Percentiles rank a stretch among this genome's conserved stretches.
These are phyloP conservation scores for Sebastes wilsoni DNA, from an alignment of 2,797 vertebrate species.

Conservation along the genomic window DNA sequence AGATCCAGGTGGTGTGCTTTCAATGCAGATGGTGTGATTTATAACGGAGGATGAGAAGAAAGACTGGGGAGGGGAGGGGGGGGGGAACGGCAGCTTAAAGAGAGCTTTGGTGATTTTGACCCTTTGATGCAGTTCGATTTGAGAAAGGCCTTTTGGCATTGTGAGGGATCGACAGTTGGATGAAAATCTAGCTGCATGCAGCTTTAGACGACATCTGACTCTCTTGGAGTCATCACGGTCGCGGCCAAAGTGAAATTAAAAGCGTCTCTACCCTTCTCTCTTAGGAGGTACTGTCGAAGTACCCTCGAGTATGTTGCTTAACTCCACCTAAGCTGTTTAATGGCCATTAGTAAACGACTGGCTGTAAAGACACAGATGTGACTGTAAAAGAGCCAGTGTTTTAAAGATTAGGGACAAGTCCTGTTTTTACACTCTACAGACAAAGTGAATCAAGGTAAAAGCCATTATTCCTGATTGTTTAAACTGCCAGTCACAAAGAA, in stretches of 20 bases:
- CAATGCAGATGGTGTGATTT: slow-evolving; percentile 26
- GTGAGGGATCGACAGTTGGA: not conserved
- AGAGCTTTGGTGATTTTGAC: slow-evolving; percentile 14
- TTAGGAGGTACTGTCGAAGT: not conserved
- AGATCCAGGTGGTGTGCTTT: slow-evolving; percentile 17
- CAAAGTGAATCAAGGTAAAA: not conserved
- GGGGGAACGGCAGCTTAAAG: not conserved
- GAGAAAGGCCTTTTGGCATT: slow-evolving; percentile 1
- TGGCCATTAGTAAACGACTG: slow-evolving; percentile 4
- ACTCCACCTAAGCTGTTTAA: not conserved
- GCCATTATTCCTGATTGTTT: not conserved
- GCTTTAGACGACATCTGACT: slow-evolving; percentile 7
- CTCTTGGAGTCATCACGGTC: not conserved
- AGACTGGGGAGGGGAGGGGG: not conserved
- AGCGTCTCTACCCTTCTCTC: not conserved
- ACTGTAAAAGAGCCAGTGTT: not conserved
- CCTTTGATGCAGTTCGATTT: slow-evolving; percentile 6
- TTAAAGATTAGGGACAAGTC: not conserved
- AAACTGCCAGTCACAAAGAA: not conserved
- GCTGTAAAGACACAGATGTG: slow-evolving; percentile 22
- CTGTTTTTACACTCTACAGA: not conserved
- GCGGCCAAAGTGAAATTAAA: not conserved
- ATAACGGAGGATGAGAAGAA: not conserved
- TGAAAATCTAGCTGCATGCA: not conserved
- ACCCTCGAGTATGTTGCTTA: not conserved